Evolutionary conservation across 2,888 invertebrate genomes (phyloP), one percentile per base, ranked within the genome.

Genomic region (Chouioia cunea): DNA sequence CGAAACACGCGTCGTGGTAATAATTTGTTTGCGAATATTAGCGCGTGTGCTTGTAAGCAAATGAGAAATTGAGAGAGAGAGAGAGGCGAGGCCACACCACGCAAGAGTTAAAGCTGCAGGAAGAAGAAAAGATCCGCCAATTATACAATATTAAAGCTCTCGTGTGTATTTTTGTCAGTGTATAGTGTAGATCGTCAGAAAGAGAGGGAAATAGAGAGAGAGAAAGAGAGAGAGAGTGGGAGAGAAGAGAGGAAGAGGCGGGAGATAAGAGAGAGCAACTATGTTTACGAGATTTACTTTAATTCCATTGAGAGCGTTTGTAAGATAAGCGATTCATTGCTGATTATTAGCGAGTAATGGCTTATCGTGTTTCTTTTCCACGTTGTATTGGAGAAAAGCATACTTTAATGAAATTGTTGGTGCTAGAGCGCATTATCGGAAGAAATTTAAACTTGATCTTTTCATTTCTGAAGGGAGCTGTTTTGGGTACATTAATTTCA

Each of bases 1-100:
- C 44, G 15, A 46, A 36, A 20, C 4, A 53, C 52, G n/a, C n/a
- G n/a, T n/a, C n/a, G n/a, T n/a, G 22, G 52, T 2, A 43, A 52
- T 69, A 69, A 69, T 69, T 69, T 59, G 69, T 70, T 64, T 58
- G 64, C 58, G 58, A 58, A 52, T 20, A 15, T 53, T 4, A 27
- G 27, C 27, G 20, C 8, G 23, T 53, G 53, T 20, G 16, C 27
- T 27, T 6, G 58, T 70, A 64, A 65, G 57, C n/a, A 60, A 65
- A 70, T 20, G 53, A 65, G 60, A 53, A 48, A 4, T 47, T 46
- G 18, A 27, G 27, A 6, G 4, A 4, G 16, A 52, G 58, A 48
- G 56, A 56, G 14, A 27, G 47, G 18, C 60, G 16, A 47, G 10
- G 22, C 16, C 16, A 36, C 23, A 23, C 15, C 27, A 6, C 27